Base-by-base conservation (phyloP, 1,140 invertebrate genomes). In the Harpegnathos saltator region DNA sequence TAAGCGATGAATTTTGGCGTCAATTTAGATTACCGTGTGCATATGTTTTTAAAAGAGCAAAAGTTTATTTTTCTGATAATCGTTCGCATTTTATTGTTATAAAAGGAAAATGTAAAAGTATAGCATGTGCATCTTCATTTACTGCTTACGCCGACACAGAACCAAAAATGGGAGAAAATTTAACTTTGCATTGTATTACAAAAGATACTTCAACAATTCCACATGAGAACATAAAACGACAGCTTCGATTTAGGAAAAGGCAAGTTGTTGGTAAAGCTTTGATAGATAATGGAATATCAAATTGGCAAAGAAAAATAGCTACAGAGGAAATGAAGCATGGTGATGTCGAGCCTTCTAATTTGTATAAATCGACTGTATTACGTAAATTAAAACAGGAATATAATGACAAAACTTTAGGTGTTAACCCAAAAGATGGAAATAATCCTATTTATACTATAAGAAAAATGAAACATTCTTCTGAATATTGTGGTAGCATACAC, bases 11-110 rank as follows among this genome's bases (percentile, higher is more conserved):
- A 65, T 65, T 65, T 29, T 65, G 62, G 62, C 29, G 62, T 14
- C 29, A 65, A 65, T 65, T 65, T 65, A 44, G 29, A 65, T 65
- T 65, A 65, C 62, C 29, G 38, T 65, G 33, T 44, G 62, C 33
- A 65, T 65, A 65, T 44, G 29, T 44, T 0, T 65, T 65, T 44
- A 65, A 65, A 44, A 65, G 29, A 14, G 62, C 62, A 19, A 65
- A 65, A 65, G 33, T 65, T 38, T 29, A n/a, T n/a, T 65, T 65
- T 44, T 65, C 29, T 3, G 62, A 44, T 3, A 65, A 65, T 5
- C 29, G 62, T 65, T 65, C 29, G 4, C 26, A 65, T 65, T 65
- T 65, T 44, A 44, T 44, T 38, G 15, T 22, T 38, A 44, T 65
- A 38, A 38, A 65, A 38, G 29, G n/a, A 14, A 65, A 65, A 38